Evolutionary conservation across 2,797 vertebrate species (phyloP).

Genomic region (Galaxias olidus): DNA sequence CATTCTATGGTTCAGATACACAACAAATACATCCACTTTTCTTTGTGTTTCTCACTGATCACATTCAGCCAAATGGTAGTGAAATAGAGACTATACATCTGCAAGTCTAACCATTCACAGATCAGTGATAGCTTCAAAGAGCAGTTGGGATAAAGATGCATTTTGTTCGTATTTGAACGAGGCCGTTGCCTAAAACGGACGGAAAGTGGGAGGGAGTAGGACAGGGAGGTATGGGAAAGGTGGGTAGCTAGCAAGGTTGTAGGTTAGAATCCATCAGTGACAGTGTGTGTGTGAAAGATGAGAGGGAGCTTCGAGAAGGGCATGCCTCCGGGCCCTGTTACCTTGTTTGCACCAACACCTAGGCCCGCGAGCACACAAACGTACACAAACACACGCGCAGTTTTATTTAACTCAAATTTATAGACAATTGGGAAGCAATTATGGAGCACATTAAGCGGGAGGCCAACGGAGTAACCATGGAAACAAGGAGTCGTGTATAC

Average conservation of each 20-base stretch:
- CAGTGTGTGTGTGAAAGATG: slow-evolving; percentile 41
- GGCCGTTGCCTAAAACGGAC: slow-evolving; percentile 7
- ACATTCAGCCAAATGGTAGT: slow-evolving; percentile 13
- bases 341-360: slow-evolving; percentile 71
- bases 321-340: slow-evolving; percentile 67
- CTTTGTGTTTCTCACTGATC: slow-evolving; percentile 56
- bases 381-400: slow-evolving; percentile 12
- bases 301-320: slow-evolving; percentile 49
- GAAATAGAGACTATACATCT: slow-evolving; percentile 36
- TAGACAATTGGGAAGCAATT: slow-evolving; percentile 29
- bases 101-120: slow-evolving; percentile 40
- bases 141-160: slow-evolving; percentile 50
- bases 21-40: slow-evolving; percentile 57
- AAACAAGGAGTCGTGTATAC: slow-evolving; percentile 40
- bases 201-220: slow-evolving; percentile 35
- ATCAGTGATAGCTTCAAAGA: slow-evolving; percentile 55
- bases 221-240: slow-evolving; percentile 6
- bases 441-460: slow-evolving; percentile 20
- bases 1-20: slow-evolving; percentile 64
- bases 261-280: slow-evolving; percentile 47
- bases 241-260: slow-evolving; percentile 34
- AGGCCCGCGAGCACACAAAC: slow-evolving; percentile 9
- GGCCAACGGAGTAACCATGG: slow-evolving; percentile 45
- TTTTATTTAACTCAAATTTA: slow-evolving; percentile 4
- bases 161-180: slow-evolving; percentile 53